Evolutionary conservation across 1,140 invertebrate species (phyloP).

Genomic region (Metaphire vulgaris): DNA sequence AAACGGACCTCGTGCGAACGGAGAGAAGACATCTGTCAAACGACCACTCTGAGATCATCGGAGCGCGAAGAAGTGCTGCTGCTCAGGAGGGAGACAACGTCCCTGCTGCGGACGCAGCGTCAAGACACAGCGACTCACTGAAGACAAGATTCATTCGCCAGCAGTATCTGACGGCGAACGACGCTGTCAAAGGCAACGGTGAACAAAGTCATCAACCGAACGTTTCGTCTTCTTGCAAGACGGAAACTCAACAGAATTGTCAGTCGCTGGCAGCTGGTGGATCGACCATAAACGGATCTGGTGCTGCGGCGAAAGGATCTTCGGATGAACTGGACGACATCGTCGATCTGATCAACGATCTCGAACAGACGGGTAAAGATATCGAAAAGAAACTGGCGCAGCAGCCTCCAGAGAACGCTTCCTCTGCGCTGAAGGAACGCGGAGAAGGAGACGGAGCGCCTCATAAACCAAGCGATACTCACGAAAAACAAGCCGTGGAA

Average conservation of each 20-base stretch:
- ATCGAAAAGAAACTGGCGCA: background rate
- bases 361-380: background rate
- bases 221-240: no score
- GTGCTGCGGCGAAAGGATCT: background rate
- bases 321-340: background rate
- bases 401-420: no score
- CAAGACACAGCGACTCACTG: background rate
- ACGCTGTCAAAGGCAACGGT: background rate
- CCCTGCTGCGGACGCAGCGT: background rate
- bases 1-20: background rate
- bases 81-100: background rate
- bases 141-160: background rate
- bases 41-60: background rate
- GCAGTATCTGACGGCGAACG: background rate
- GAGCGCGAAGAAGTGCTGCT: background rate
- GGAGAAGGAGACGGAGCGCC: background rate
- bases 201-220: no score
- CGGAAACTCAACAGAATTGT: no score
- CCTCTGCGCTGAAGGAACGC: background rate
- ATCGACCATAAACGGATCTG: background rate
- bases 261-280: background rate
- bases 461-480: background rate
- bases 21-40: background rate
- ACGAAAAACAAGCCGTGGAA: background rate
- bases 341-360: background rate